A percentile compares a stretch with the other conserved stretches of the same genome.
Conservation (phyloP, 92 coral and sea anemone genomes). For the Muricea muricata region DNA sequence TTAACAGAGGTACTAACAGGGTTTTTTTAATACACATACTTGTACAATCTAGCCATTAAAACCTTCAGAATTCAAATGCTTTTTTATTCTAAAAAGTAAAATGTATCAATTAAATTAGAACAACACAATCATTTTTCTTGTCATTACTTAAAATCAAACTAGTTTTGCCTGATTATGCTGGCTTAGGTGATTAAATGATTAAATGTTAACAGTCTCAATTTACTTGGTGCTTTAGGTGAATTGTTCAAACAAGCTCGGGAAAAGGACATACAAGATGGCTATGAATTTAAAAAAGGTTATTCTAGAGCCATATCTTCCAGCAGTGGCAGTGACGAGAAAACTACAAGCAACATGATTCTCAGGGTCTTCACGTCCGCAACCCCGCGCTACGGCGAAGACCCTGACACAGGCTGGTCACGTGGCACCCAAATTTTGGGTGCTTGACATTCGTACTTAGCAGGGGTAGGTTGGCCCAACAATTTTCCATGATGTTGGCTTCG, state of each 20-base stretch:
- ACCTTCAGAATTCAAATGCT: not conserved
- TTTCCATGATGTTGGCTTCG: too few relatives aligned
- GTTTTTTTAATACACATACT: not conserved
- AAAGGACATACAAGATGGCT: constrained; percentile 25
- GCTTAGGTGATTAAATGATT: too few relatives aligned
- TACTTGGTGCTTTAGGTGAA: constrained; percentile 8
- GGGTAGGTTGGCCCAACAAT: too few relatives aligned
- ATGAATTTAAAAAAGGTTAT: constrained; percentile 19
- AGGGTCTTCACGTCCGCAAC: too few relatives aligned
- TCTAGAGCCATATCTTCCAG: constrained; percentile 27
- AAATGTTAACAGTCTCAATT: not conserved
- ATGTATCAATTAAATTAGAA: too few relatives aligned
- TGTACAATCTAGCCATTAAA: not conserved
- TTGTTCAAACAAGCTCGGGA: constrained; percentile 26
- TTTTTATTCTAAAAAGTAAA: too few relatives aligned
- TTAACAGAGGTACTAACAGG: constrained; percentile 35
- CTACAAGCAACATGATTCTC: too few relatives aligned
- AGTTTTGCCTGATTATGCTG: not conserved
- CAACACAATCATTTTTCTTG: not conserved
- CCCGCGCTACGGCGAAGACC: too few relatives aligned
- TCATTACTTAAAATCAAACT: too few relatives aligned
- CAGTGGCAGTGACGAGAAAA: constrained; percentile 16
- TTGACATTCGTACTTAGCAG: too few relatives aligned
- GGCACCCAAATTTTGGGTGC: too few relatives aligned
- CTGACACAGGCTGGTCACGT: too few relatives aligned